Evolutionary conservation across 1,140 invertebrate species (phyloP), one percentile per base, ranked within the genome.

Genomic region (Papilio glaucus): DNA sequence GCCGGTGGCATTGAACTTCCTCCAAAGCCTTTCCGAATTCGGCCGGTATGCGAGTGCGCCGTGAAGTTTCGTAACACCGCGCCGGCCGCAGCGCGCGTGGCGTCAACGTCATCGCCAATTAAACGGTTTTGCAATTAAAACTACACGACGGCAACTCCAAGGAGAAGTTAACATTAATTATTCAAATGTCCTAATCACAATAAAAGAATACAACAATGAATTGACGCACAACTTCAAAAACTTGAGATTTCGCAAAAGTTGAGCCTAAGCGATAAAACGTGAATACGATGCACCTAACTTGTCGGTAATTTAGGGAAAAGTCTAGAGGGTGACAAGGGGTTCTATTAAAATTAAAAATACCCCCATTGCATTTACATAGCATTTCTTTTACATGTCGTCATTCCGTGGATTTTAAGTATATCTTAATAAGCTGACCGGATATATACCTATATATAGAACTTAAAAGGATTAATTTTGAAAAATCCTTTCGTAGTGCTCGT

Each of bases 1-100:
- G 38, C 49, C 41, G 49, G 18, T 74, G 73, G 49, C 76, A 75
- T 77, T 77, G 76, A 77, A 77, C 73, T 75, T 74, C 76, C 72
- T 24, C 41, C 38, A 62, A 60, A 72, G 65, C 39, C 69, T 74
- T 69, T 74, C 63, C 39, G 72, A 73, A 72, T 74, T 49, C 63
- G 67, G 26, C 62, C 72, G 49, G 76, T 71, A 75, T 57, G 65
- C 65, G 71, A 65, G 63, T 71, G 74, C 39, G 72, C 62, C 4
- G 49, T 15, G 10, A 26, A 12, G 49, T 57, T 57, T 57, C 49
- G 49, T 57, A 57, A 57, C 49, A 49, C 21, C 45, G 18, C 45
- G 8, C 18, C 45, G 41, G n/a, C n/a, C 49, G 21, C 49, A 8
- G 0, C 49, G n/a, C 9, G 49, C 49, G 29, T 33, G 29, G 2